A percentile compares a stretch with the other conserved stretches of the same genome.
phyloP scores from a whole-genome alignment of 1,140 invertebrate genomes.

The Acromyrmex echinatior region DNA sequence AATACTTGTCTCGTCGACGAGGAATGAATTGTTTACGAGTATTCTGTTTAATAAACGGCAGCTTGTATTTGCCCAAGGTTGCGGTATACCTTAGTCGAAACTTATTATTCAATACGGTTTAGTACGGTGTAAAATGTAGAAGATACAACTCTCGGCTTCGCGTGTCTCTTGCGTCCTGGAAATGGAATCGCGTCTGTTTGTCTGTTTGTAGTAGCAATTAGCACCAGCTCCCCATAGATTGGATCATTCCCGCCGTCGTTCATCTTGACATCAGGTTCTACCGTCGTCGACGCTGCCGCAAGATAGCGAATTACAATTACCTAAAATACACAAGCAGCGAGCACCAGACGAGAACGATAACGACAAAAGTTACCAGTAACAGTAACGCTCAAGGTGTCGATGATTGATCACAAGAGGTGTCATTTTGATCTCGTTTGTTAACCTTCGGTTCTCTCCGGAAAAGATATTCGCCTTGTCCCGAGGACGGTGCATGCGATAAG shows the following conservation, averaged over 20 bases:
- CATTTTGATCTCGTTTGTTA: conserved; percentile 25
- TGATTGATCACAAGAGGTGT: conserved; percentile 1
- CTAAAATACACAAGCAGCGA: conserved; percentile 70
- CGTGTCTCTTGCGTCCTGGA: conserved; percentile 48
- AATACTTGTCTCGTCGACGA: conserved; percentile 45
- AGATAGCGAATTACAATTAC: conserved; percentile 79
- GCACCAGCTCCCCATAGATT: conserved; percentile 70
- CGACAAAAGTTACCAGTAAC: conserved; percentile 11
- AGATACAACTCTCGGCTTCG: conserved; percentile 59
- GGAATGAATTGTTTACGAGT: conserved; percentile 28
- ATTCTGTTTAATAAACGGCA: conserved; percentile 29
- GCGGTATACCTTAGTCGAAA: neutral
- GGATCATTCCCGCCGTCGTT: conserved; percentile 71
- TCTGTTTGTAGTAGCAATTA: conserved; percentile 80
- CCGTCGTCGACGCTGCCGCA: conserved; percentile 60
- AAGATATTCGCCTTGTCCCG: conserved; percentile 46
- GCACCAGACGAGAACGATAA: conserved; percentile 56
- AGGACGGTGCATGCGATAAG: conserved; percentile 34
- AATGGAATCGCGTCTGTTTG: conserved; percentile 77
- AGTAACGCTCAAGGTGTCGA: neutral
- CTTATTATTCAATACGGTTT: conserved; percentile 32
- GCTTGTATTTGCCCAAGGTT: neutral
- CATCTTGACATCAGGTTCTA: conserved; percentile 65
- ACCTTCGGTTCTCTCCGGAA: conserved; percentile 15
- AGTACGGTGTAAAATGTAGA: conserved; percentile 1